These are phyloP conservation scores for Rallus crepitans DNA, from an alignment of 2,797 vertebrate genomes.

Conservation along the genomic window DNA sequence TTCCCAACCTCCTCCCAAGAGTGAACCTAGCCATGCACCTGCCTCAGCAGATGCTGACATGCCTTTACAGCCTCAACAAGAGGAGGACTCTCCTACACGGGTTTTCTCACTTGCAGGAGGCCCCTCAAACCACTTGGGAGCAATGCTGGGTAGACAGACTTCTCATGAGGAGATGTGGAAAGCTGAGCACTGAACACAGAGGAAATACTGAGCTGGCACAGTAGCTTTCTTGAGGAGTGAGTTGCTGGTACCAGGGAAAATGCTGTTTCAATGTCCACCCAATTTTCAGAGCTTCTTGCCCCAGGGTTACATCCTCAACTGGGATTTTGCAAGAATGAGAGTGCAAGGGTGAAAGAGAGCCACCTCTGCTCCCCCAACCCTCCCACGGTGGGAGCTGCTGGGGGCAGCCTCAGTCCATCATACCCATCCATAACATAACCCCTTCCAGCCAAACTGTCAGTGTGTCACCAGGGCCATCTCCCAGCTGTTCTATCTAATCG, in stretches of 20 bases:
- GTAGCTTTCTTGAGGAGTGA: not conserved
- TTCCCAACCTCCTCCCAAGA: not conserved
- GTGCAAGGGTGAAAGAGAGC: not conserved
- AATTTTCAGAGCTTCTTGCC: not conserved
- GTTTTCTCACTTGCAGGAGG: not conserved
- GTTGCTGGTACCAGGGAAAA: not conserved
- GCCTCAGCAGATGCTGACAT: not conserved
- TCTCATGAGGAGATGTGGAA: not conserved
- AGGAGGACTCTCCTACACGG: fast-evolving
- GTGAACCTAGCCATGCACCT: not conserved
- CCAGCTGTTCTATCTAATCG: not conserved
- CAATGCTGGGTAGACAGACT: not conserved
- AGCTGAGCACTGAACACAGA: not conserved
- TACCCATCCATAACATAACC: not conserved
- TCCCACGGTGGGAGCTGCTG: not conserved
- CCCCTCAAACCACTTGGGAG: not conserved
- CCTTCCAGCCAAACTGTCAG: not conserved
- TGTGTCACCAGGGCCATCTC: not conserved
- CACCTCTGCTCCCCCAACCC: not conserved
- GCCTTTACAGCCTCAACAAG: not conserved
- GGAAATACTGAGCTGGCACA: not conserved
- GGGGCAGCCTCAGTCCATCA: not conserved
- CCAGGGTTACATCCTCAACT: not conserved
- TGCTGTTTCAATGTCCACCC: not conserved
- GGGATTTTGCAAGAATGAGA: not conserved